Conservation (phyloP, 1,140 invertebrate genomes). For the Lamellibrachia luymesi region DNA sequence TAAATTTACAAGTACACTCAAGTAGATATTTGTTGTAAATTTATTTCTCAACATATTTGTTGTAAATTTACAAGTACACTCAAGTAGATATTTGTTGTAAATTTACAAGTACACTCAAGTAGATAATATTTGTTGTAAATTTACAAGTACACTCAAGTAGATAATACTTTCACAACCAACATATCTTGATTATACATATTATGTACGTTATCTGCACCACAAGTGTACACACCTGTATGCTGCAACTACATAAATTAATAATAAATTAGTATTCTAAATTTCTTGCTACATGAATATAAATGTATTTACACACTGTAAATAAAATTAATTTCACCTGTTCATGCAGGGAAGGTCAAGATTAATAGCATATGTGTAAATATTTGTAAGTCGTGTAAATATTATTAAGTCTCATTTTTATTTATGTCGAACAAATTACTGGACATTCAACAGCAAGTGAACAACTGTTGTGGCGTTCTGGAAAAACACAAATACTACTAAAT, state of each 20-base stretch:
- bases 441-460: neutral
- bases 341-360: neutral
- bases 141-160: neutral
- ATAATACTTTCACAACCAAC: neutral
- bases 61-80: neutral
- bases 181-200: neutral
- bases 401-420: neutral
- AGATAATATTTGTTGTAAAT: neutral
- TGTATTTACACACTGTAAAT: neutral
- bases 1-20: neutral
- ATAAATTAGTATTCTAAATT: neutral
- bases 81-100: neutral
- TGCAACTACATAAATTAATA: neutral
- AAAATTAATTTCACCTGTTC: neutral
- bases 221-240: neutral
- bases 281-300: neutral
- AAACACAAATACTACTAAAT: neutral
- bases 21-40: too few species aligned
- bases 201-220: neutral
- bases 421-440: neutral
- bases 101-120: neutral
- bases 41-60: neutral
- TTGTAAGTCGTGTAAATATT: neutral
- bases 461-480: neutral
- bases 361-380: neutral